Percentiles rank a stretch among this genome's conserved stretches.
phyloP scores from a whole-genome alignment of 2,888 invertebrate genomes.

The Synanthedon vespiformis region DNA sequence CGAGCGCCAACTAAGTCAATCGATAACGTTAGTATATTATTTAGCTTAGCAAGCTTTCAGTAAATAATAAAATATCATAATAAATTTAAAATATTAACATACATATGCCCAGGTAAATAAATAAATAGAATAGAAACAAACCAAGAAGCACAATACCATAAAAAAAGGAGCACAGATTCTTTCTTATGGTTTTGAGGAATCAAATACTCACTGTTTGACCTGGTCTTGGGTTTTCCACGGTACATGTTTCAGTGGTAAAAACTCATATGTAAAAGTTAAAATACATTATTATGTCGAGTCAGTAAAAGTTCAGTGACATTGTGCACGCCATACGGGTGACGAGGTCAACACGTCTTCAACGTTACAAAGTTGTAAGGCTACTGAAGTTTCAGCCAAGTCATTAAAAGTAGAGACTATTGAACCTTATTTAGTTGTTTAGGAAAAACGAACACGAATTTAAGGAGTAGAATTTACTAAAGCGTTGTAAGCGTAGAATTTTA shows the following conservation, averaged over 20 bases:
- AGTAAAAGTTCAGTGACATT: too few relatives aligned
- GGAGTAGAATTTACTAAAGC: too few relatives aligned
- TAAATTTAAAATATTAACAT: too few relatives aligned
- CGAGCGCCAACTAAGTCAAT: constrained; percentile 1
- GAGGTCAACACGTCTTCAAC: neutral
- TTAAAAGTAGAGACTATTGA: neutral
- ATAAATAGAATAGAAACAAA: too few relatives aligned
- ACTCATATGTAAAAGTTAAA: neutral
- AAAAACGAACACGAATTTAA: too few relatives aligned
- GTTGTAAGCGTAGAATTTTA: too few relatives aligned
- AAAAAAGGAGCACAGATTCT: too few relatives aligned
- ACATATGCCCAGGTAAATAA: too few relatives aligned
- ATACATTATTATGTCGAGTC: neutral
- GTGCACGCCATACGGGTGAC: neutral
- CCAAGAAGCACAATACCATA: too few relatives aligned
- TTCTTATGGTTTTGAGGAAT: too few relatives aligned
- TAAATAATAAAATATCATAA: too few relatives aligned
- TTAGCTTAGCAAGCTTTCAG: too few relatives aligned
- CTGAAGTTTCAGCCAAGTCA: neutral
- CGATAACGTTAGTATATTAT: constrained; percentile 1
- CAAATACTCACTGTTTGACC: constrained; percentile 38
- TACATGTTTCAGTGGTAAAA: constrained; percentile 25
- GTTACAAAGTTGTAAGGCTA: neutral
- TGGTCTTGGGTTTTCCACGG: constrained; percentile 37
- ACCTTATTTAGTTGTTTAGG: neutral